These are phyloP conservation scores for Amazona guildingii DNA, from an alignment of 2,113 vertebrate genomes.

Conservation along the genomic window DNA sequence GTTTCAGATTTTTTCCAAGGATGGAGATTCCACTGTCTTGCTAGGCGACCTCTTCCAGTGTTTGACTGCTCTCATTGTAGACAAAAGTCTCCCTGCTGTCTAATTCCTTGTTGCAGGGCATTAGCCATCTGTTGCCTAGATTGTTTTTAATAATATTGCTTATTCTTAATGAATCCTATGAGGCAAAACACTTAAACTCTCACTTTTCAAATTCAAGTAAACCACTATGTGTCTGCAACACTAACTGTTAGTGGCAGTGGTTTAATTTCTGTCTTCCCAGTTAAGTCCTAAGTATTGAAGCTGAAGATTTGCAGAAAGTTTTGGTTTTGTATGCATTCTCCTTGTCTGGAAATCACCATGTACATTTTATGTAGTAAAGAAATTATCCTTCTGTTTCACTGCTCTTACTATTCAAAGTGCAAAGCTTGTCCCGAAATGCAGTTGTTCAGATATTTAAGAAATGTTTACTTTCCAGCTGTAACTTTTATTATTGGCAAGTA, in stretches of 20 bases:
- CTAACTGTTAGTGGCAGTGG: background rate
- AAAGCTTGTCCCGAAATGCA: background rate
- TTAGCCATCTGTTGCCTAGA: conserved; percentile 27
- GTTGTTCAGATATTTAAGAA: background rate
- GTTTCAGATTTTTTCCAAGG: background rate
- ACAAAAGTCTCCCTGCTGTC: background rate
- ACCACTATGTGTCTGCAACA: background rate
- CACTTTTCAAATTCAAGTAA: conserved; percentile 46
- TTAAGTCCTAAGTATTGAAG: background rate
- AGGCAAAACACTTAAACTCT: conserved; percentile 49
- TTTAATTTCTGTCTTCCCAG: background rate
- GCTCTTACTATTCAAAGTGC: background rate
- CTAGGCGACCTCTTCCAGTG: conserved; percentile 1
- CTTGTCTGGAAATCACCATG: background rate
- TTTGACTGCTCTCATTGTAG: background rate
- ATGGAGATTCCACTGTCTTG: conserved; percentile 3
- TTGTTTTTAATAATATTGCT: conserved; percentile 8
- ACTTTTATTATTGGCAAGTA: background rate
- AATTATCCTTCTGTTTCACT: background rate
- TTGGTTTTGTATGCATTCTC: background rate
- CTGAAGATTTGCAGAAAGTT: background rate
- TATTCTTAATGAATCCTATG: background rate
- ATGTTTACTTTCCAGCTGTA: background rate
- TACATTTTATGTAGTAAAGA: background rate
- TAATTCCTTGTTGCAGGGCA: conserved; percentile 17